Base-by-base conservation (phyloP, 2,888 invertebrate species). In the Scaptomyza cyrtandrae region DNA sequence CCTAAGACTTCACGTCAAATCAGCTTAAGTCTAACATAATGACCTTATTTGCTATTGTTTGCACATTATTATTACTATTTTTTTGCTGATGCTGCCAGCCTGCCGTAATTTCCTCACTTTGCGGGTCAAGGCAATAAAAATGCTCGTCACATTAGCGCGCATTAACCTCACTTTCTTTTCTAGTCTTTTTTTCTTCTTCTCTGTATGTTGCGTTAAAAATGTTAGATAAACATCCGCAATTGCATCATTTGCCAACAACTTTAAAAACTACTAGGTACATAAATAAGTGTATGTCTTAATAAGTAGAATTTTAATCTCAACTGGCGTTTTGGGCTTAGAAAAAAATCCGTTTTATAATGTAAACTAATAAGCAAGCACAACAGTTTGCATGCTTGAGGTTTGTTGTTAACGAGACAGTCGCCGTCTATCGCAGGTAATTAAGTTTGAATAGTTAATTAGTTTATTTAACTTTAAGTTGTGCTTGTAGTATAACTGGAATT, bases 1-100 rank as follows among this genome's bases (percentile, higher is more conserved):
- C 41, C 31, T 41, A 52, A 24, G 41, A 48, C 72, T 56, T 61
- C 69, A 72, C 74, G 74, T 82, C 82, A 85, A 89, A 89, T 89
- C 85, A 58, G 79, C 89, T 89, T 89, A 89, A 85, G 58, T 78
- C 71, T 70, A 75, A 72, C 84, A 81, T 89, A 85, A 85, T 89
- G 79, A 89, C 89, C 84, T 89, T 89, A 85, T 85, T 89, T 85
- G 83, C 86, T 71, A 88, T 87, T 78, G 88, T 87, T 73, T 85
- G 88, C 79, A 89, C 77, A 71, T 85, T 87, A 87, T 89, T 78
- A 87, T 84, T 41, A 10, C 6, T 37, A n/a, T 39, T 68, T 24
- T 75, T 75, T 66, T 71, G 59, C 74, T 55, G 57, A 64, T 69
- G 66, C 64, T 70, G 66, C 61, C 65, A 44, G 61, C 24, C 70